Conservation (phyloP, 2,797 vertebrate genomes). For the Melanogrammus aeglefinus region DNA sequence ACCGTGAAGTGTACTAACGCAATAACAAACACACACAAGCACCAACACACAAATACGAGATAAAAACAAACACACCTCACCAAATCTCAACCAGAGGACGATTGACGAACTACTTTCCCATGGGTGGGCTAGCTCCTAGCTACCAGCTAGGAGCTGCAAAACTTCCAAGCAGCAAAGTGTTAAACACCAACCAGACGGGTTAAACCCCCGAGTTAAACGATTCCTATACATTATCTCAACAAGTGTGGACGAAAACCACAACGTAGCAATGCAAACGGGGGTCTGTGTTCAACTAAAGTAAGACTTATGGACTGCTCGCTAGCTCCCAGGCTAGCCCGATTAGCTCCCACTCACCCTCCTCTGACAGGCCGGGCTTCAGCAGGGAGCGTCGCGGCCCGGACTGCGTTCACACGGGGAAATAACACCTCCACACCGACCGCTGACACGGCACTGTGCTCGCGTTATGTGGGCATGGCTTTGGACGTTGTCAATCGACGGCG, state of each 20-base stretch:
- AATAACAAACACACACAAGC: not conserved
- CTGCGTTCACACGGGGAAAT: constrained; percentile 44
- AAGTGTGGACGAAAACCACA: not conserved
- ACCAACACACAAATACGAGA: not conserved
- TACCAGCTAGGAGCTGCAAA: too few relatives aligned
- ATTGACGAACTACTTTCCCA: not conserved
- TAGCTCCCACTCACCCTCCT: constrained; percentile 73
- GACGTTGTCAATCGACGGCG: constrained; percentile 53
- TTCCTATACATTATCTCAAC: not conserved
- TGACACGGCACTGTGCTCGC: not conserved
- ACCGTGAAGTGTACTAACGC: not conserved
- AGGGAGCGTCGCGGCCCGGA: constrained; percentile 48
- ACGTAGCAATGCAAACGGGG: too few relatives aligned
- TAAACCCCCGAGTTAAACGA: not conserved
- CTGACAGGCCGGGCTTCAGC: constrained; percentile 69
- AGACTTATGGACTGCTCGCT: constrained; percentile 12
- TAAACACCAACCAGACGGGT: not conserved
- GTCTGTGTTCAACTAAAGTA: not conserved
- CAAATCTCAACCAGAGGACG: not conserved
- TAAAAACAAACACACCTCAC: not conserved
- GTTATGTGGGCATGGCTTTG: constrained; percentile 19
- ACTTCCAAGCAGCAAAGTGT: not conserved
- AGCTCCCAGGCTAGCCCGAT: constrained; percentile 53
- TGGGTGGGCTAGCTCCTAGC: too few relatives aligned
- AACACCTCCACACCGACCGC: constrained; percentile 27